phyloP scores from a whole-genome alignment of 2,797 vertebrate genomes.

The Myotis findleyi region DNA sequence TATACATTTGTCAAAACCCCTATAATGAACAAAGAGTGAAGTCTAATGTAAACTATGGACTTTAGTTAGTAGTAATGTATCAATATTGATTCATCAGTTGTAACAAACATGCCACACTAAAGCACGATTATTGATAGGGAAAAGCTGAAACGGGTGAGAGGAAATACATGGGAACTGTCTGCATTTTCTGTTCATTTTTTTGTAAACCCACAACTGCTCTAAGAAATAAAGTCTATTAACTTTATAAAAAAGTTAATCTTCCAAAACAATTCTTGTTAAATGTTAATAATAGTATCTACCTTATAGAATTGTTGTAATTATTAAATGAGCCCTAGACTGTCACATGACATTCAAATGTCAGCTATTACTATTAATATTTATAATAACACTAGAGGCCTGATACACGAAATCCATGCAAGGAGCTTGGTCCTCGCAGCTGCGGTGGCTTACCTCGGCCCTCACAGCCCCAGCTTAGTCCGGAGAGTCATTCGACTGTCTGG shows the following conservation, averaged over 20 bases:
- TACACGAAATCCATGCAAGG: too few species aligned
- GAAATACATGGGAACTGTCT: not conserved
- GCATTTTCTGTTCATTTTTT: not conserved
- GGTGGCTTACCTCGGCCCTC: too few species aligned
- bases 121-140: not conserved
- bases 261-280: not conserved
- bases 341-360: not conserved
- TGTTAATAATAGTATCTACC: not conserved
- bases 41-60: not conserved
- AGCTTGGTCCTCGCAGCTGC: too few species aligned
- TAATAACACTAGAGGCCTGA: not conserved
- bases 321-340: not conserved
- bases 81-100: not conserved
- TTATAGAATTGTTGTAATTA: conserved; percentile 18
- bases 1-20: not conserved
- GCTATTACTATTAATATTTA: not conserved
- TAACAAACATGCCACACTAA: not conserved
- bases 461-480: too few species aligned
- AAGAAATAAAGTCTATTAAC: not conserved
- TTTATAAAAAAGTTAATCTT: not conserved
- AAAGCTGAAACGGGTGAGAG: not conserved
- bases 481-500: too few species aligned
- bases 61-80: not conserved
- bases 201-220: not conserved
- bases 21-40: not conserved